A percentile compares a stretch with the other conserved stretches of the same genome.
Evolutionary conservation across 2,113 vertebrate genomes (phyloP).

Genomic region (Gambusia holbrooki): DNA sequence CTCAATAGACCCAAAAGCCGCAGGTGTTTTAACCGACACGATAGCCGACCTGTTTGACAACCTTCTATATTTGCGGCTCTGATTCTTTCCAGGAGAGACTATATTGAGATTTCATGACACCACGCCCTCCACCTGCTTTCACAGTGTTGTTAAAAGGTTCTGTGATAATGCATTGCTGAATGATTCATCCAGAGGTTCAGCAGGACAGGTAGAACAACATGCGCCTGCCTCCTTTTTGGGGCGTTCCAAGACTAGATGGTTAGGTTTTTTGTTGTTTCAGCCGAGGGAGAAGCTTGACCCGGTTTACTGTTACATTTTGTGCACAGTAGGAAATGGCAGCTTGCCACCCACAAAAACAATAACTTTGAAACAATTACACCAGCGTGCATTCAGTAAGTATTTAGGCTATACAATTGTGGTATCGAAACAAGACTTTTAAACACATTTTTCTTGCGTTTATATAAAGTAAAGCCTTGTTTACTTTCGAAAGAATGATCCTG

Average conservation of each 20-base stretch:
- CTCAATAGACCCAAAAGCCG: not conserved
- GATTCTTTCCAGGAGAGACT: conserved; percentile 11
- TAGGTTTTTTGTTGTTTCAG: conserved; percentile 3
- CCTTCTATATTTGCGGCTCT: conserved; percentile 9
- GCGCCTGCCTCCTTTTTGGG: not conserved
- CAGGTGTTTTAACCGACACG: conserved; percentile 1
- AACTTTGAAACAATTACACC: not conserved
- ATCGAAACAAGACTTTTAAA: not conserved
- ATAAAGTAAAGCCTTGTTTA: not conserved
- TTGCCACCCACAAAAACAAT: not conserved
- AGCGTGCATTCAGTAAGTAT: not conserved
- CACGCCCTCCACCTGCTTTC: conserved; percentile 24
- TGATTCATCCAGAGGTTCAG: conserved; percentile 22
- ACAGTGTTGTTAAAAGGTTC: not conserved
- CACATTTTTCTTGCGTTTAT: not conserved
- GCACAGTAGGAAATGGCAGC: not conserved
- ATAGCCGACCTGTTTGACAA: conserved; percentile 40
- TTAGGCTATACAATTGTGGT: not conserved
- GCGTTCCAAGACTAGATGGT: not conserved
- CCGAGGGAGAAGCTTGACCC: not conserved
- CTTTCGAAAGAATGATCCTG: not conserved
- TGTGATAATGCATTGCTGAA: not conserved
- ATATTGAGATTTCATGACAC: conserved; percentile 11
- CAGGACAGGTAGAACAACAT: conserved; percentile 26
- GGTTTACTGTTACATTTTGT: conserved; percentile 14